phyloP scores from a whole-genome alignment of 2,113 vertebrate species.

The Apodemus sylvaticus region DNA sequence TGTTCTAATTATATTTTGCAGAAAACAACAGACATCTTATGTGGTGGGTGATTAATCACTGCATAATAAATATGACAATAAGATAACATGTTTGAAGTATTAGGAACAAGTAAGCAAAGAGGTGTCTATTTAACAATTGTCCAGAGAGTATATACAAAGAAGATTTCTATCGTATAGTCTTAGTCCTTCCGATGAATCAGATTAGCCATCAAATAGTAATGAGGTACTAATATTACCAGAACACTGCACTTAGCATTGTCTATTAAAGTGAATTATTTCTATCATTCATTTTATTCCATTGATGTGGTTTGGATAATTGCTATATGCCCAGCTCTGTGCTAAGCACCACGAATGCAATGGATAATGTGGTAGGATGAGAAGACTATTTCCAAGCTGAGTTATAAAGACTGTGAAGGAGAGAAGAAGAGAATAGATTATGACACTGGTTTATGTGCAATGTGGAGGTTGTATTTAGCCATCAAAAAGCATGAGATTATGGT shows the following conservation, averaged over 20 bases:
- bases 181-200: background rate
- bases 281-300: background rate
- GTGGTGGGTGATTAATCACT: background rate
- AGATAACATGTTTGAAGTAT: background rate
- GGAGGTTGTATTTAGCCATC: background rate
- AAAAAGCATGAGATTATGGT: background rate
- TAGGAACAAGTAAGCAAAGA: background rate
- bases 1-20: background rate
- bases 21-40: background rate
- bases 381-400: background rate
- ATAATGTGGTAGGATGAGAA: background rate
- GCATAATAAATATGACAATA: background rate
- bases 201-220: background rate
- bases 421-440: too few species aligned
- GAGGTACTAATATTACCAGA: too few species aligned
- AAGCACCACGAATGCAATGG: background rate
- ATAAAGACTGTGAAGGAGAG: background rate
- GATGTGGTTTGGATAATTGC: background rate
- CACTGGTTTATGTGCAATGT: background rate
- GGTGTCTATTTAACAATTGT: background rate
- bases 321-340: too few species aligned
- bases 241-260: background rate
- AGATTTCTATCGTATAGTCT: background rate
- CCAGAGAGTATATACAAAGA: background rate
- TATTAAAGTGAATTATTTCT: background rate